Base-by-base conservation (phyloP, 2,888 invertebrate species). In the Lochmaea crataegi region DNA sequence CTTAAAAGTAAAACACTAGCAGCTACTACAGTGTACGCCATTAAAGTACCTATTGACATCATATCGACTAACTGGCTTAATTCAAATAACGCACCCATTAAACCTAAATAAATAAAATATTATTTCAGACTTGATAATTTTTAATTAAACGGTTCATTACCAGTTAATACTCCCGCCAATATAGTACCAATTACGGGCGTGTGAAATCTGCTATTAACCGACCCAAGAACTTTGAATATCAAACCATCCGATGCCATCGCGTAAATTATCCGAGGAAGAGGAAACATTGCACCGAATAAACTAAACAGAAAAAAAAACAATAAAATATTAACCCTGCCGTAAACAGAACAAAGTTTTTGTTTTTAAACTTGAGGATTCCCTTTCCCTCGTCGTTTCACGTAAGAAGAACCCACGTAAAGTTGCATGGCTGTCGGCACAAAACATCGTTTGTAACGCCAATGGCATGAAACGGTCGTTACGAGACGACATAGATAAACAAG, bases 161-260 rank as follows among this genome's bases (percentile, higher is more conserved):
- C 77, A 70, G 77, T 74, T 42, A 76, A 56, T 22, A 73, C 26
- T 60, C 73, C 75, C 41, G 69, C 73, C 12, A 74, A 42, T 64
- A 76, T 56, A 48, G 71, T 73, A n/a, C 71, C 74, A 16, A 76
- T 71, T 16, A 76, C 87, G 0, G 96, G 96, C 1, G 95, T 94
- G 80, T 94, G 93, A 83, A 93, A 95, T 77, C 90, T 89, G 32
- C 90, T 88, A 86, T 91, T 92, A 9, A 96, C 92, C 74, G 89
- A 89, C 1, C 95, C 94, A 85, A 95, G 88, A 86, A 90, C 93
- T 75, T 90, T 88, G 87, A 94, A 97, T 79, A 97, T 89, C 32
- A 97, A 87, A 0, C 96, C 96, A 85, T 97, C 96, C 11, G 91
- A 89, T 0, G 96, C 92, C 96, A 97, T 96, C 38, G 96, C 94